Base-by-base conservation (phyloP, 2,797 vertebrate genomes). In the Allobates femoralis region DNA sequence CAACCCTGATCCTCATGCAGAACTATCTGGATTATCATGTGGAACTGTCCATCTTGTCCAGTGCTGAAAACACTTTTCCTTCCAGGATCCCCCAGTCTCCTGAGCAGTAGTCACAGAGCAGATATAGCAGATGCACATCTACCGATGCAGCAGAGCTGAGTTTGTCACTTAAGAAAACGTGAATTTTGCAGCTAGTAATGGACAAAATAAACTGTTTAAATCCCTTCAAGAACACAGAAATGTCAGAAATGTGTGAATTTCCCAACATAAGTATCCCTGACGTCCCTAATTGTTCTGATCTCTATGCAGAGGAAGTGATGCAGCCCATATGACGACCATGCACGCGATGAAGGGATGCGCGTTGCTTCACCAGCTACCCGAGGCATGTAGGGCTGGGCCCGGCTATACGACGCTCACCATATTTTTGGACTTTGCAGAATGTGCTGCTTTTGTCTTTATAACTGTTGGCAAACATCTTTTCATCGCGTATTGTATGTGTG, bases 371-470 rank as follows among this genome's bases (percentile, higher is more conserved):
- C 64, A 26, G 34, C 55, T 64, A 66, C 77, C 3, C 14, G 1
- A 53, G 58, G 83, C 55, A 83, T 83, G 69, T 10, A 37, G 66
- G 46, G 80, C 23, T 56, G 80, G 28, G 64, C 6, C 37, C 23
- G 23, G 26, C 18, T 67, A 34, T 16, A 34, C 1, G 53, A 32
- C 28, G 19, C 41, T 26, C 46, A 21, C 46, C 12, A 23, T 11
- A 80, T 26, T 12, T 18, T 50, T n/a, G 37, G 37, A 15, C 34
- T 41, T 62, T 75, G 18, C 37, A 76, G 62, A 79, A 79, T 67
- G 28, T 58, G 14, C 10, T 10, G 19, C 32, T 58, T 69, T 69
- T 85, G 73, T 79, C 5, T 46, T 8, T 26, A 32, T 34, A 67
- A 66, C 37, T 66, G 75, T 69, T 51, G 23, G 60, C 32, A 53